Base-by-base conservation (phyloP, 2,888 invertebrate genomes). In the Aporophyla nigra region DNA sequence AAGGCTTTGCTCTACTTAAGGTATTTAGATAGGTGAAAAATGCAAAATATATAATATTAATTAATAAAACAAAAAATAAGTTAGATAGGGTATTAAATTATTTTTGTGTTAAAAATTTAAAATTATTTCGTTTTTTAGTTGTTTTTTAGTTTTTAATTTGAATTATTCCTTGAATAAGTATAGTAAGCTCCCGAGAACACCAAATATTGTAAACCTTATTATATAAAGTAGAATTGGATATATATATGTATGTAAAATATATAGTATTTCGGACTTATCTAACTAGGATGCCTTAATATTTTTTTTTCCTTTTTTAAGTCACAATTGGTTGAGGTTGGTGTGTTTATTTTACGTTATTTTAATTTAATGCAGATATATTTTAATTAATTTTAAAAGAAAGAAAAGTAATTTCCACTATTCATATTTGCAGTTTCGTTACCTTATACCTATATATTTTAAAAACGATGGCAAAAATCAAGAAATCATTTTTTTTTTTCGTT, bases 151-250 rank as follows among this genome's bases (percentile, higher is more conserved):
- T 71, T 83, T 53, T n/a, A 9, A 78, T 83, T 77, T 66, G 56
- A 40, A 62, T 83, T 74, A 82, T 72, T 85, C 84, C 88, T 88
- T 80, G 78, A 88, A 88, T 89, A 90, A 90, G 90, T 92, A 92
- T 92, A 92, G 92, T 95, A 95, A 94, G 95, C 93, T 95, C 95
- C 94, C 94, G 92, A 87, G 86, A 88, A 88, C 88, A 88, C 88
- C 89, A 90, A 90, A 87, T 89, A 88, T 86, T 78, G 73, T 86
- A 87, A 88, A 85, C 88, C 89, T 87, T 87, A 84, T 79, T 80
- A 83, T 88, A 85, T 85, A 85, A 84, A 58, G 80, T 88, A 88
- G 89, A 81, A 86, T 86, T 82, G 85, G 87, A 86, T 86, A 82
- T 83, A 76, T 87, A 86, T 88, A 74, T 86, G 85, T 88, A 86